Conservation (phyloP, 2,113 vertebrate species). For the Sebastes schlegelii region DNA sequence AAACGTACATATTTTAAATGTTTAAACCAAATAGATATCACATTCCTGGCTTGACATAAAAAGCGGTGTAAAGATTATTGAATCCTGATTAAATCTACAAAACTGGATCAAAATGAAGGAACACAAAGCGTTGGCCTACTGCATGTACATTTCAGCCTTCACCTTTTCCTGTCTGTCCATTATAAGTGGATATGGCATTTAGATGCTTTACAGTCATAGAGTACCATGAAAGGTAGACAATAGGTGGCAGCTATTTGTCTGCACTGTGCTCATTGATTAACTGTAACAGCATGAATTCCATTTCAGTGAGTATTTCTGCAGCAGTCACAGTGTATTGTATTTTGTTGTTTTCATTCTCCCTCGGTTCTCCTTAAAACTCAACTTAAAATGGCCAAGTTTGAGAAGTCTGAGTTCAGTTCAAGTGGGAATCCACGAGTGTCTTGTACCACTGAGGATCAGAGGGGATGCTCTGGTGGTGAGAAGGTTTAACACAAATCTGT, state of each 20-base stretch:
- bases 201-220: slow-evolving; percentile 11
- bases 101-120: not conserved
- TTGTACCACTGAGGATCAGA: slow-evolving; percentile 13
- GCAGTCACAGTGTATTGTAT: not conserved
- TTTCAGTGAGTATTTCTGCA: slow-evolving; percentile 22
- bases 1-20: not conserved
- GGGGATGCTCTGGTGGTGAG: slow-evolving; percentile 5
- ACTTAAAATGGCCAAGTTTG: not conserved
- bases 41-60: not conserved
- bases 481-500: slow-evolving; percentile 49
- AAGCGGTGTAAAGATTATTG: not conserved
- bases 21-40: slow-evolving; percentile 20
- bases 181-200: slow-evolving; percentile 14
- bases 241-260: slow-evolving; percentile 29
- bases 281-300: slow-evolving; percentile 16
- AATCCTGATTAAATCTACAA: slow-evolving; percentile 3
- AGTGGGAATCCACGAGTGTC: not conserved
- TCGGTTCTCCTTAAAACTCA: not conserved
- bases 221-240: not conserved
- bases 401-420: slow-evolving; percentile 3
- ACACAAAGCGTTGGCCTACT: not conserved
- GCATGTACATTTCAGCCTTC: not conserved
- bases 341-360: not conserved
- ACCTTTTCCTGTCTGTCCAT: not conserved
- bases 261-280: slow-evolving; percentile 5